Conservation (phyloP, 2,113 vertebrate genomes). For the Laticauda colubrina region DNA sequence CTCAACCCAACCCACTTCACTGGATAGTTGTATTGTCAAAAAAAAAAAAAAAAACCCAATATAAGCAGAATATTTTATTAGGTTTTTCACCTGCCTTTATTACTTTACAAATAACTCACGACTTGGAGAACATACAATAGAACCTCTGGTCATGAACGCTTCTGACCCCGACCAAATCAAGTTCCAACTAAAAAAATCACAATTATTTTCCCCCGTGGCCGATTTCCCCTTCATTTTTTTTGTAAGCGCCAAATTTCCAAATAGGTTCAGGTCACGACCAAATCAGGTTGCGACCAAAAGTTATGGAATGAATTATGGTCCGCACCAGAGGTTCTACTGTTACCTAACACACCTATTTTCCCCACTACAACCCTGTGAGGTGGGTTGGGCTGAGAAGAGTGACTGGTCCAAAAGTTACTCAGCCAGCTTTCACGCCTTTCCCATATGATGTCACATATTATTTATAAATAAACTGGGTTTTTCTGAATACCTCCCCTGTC, state of each 20-base stretch:
- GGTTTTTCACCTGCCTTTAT: background rate
- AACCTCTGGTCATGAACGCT: too few species aligned
- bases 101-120: background rate
- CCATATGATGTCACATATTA: background rate
- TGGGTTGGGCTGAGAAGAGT: background rate
- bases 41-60: background rate
- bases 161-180: too few species aligned
- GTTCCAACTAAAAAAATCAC: too few species aligned
- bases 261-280: too few species aligned
- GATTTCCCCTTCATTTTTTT: too few species aligned
- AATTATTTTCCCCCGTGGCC: too few species aligned
- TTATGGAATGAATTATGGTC: too few species aligned
- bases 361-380: background rate
- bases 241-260: too few species aligned
- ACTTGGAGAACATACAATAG: background rate
- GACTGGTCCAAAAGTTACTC: background rate
- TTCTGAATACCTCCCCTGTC: background rate
- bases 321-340: too few species aligned
- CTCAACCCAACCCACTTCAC: background rate
- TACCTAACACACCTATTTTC: background rate
- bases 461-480: background rate
- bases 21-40: background rate
- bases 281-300: too few species aligned
- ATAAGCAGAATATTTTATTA: background rate
- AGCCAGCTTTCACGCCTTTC: background rate